A percentile compares a stretch with the other conserved stretches of the same genome.
Evolutionary conservation across 2,888 invertebrate genomes (phyloP).

Genomic region (Villa cingulata): DNA sequence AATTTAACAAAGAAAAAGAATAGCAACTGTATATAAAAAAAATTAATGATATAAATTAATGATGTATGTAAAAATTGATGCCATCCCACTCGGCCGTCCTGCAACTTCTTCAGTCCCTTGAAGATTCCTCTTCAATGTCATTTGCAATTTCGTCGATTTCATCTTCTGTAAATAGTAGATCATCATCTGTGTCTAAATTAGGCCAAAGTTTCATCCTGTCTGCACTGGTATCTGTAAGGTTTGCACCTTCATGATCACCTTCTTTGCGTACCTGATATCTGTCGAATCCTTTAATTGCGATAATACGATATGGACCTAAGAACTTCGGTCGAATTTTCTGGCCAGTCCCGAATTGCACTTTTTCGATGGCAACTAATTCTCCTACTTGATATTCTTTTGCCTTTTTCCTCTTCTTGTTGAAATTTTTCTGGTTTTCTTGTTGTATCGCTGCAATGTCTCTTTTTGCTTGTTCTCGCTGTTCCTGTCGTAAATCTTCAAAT

Average conservation of each 20-base stretch:
- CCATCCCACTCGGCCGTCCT: no score
- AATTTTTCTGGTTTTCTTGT: background rate
- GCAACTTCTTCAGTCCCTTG: no score
- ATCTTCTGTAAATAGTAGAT: no score
- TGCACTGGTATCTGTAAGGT: background rate
- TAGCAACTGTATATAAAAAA: no score
- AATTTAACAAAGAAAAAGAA: no score
- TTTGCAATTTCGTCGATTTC: no score
- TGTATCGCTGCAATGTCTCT: no score
- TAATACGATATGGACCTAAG: background rate
- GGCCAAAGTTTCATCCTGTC: background rate
- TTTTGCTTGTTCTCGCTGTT: no score
- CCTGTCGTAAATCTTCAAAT: constrained; percentile 1
- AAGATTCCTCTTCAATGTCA: no score
- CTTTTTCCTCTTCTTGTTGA: constrained; percentile 3
- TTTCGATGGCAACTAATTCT: background rate
- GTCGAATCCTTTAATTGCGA: background rate
- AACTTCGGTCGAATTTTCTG: background rate
- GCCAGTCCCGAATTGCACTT: background rate
- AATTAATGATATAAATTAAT: no score
- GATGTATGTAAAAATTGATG: no score
- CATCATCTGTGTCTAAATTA: no score
- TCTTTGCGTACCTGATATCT: background rate
- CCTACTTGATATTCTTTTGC: background rate
- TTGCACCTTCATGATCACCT: background rate